phyloP scores from a whole-genome alignment of 1,140 invertebrate species.

The Trichonephila clavata region DNA sequence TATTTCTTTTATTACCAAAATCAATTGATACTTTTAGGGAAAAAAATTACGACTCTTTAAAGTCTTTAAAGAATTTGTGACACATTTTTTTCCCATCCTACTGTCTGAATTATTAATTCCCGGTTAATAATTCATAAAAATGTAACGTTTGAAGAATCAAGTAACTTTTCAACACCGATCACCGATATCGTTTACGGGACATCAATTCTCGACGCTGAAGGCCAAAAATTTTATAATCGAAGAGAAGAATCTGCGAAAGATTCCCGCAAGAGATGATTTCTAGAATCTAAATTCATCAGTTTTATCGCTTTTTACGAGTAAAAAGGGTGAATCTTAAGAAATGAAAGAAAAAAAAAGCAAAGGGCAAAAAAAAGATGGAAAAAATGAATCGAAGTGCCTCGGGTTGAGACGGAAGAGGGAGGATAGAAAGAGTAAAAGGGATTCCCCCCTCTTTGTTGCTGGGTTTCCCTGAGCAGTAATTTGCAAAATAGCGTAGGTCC shows the following conservation, averaged over 20 bases:
- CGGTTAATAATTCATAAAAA: neutral
- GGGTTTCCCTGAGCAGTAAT: conserved; percentile 71
- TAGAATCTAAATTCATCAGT: conserved; percentile 72
- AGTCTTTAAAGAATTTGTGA: too few relatives aligned
- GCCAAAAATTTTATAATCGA: conserved; percentile 5
- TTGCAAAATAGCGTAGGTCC: conserved; percentile 74
- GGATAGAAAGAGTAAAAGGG: neutral
- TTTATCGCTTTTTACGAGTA: conserved; percentile 67
- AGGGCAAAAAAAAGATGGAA: neutral
- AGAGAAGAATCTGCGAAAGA: conserved; percentile 40
- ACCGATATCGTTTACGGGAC: neutral
- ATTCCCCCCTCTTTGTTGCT: conserved; percentile 46
- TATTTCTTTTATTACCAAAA: too few relatives aligned
- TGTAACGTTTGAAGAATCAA: neutral
- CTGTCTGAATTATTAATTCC: neutral
- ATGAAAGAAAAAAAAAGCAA: neutral
- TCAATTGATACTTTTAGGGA: too few relatives aligned
- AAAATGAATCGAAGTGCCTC: conserved; percentile 50
- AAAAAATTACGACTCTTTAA: too few relatives aligned
- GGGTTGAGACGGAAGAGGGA: conserved; percentile 24
- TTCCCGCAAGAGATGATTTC: conserved; percentile 28
- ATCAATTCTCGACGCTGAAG: conserved; percentile 29
- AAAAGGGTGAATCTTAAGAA: conserved; percentile 67
- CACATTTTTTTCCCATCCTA: neutral
- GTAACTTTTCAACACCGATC: neutral